Percentiles rank a stretch among this genome's conserved stretches.
Conservation (phyloP, 2,888 invertebrate species). For the Stenodema calcarata region DNA sequence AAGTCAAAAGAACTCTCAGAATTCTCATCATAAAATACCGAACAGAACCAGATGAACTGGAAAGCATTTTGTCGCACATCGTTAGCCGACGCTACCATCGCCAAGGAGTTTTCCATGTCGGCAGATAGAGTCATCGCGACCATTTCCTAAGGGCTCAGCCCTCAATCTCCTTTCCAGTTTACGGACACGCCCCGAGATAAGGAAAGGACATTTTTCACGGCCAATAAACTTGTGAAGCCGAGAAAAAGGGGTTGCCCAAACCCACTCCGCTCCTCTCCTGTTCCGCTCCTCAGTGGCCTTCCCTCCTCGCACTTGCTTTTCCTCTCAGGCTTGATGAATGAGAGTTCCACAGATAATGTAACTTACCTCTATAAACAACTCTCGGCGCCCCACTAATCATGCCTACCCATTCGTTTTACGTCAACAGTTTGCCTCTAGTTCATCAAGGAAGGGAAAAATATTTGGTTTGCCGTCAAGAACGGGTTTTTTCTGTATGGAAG, state of each 20-base stretch:
- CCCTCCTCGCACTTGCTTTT: background rate
- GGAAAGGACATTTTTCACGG: slow-evolving; percentile 38
- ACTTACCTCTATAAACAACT: slow-evolving; percentile 13
- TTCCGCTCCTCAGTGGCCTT: background rate
- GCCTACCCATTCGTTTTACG: background rate
- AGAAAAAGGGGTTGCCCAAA: background rate
- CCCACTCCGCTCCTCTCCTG: background rate
- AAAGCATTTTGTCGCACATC: slow-evolving; percentile 9
- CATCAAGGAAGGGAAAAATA: background rate
- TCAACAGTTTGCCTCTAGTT: background rate
- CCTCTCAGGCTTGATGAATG: background rate
- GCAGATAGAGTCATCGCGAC: slow-evolving; percentile 28
- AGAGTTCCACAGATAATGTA: slow-evolving; percentile 16
- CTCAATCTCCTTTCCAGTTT: slow-evolving; percentile 4
- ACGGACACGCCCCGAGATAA: slow-evolving; percentile 22
- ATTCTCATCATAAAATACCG: background rate
- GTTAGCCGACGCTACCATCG: background rate
- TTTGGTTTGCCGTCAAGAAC: background rate
- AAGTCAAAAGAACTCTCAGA: too few relatives aligned
- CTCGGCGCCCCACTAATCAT: slow-evolving; percentile 9
- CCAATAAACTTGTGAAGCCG: slow-evolving; percentile 32
- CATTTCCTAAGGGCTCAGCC: slow-evolving; percentile 18
- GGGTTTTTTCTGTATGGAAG: background rate
- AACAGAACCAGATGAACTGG: background rate
- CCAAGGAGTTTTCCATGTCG: background rate